phyloP scores from a whole-genome alignment of 2,888 invertebrate species.

The Amphipoea lucens region DNA sequence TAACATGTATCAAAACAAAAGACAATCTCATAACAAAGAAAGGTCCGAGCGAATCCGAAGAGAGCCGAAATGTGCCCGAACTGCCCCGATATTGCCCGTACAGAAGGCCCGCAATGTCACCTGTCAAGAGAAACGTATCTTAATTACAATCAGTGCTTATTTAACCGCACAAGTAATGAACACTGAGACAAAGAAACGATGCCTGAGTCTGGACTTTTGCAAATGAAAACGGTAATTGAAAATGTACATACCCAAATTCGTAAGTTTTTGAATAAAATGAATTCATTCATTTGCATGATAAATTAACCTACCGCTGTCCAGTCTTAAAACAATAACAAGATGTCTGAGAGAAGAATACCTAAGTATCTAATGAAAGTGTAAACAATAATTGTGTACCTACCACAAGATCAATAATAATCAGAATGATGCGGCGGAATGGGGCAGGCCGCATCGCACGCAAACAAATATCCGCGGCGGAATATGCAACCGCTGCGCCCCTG shows the following conservation, averaged over 20 bases:
- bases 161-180: slow-evolving; percentile 31
- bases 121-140: slow-evolving; percentile 48
- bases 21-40: slow-evolving; percentile 17
- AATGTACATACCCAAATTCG: slow-evolving; percentile 1
- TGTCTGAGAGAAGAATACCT: neutral
- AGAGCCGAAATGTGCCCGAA: slow-evolving; percentile 10
- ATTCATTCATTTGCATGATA: too few species aligned
- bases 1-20: slow-evolving; percentile 42
- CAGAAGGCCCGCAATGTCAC: slow-evolving; percentile 34
- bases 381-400: too few species aligned
- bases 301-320: too few species aligned
- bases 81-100: slow-evolving; percentile 4
- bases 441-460: too few species aligned
- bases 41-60: neutral
- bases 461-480: too few species aligned
- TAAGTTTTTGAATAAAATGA: neutral
- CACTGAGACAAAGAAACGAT: slow-evolving; percentile 10
- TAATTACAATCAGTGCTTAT: slow-evolving; percentile 56
- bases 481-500: too few species aligned
- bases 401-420: too few species aligned
- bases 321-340: neutral
- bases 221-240: slow-evolving; percentile 16
- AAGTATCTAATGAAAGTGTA: neutral
- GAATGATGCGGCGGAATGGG: too few species aligned
- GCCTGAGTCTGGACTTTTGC: slow-evolving; percentile 4